Percentiles rank a stretch among this genome's conserved stretches.
Evolutionary conservation across 1,140 invertebrate genomes (phyloP).

Genomic region (Matsumurasca onukii): DNA sequence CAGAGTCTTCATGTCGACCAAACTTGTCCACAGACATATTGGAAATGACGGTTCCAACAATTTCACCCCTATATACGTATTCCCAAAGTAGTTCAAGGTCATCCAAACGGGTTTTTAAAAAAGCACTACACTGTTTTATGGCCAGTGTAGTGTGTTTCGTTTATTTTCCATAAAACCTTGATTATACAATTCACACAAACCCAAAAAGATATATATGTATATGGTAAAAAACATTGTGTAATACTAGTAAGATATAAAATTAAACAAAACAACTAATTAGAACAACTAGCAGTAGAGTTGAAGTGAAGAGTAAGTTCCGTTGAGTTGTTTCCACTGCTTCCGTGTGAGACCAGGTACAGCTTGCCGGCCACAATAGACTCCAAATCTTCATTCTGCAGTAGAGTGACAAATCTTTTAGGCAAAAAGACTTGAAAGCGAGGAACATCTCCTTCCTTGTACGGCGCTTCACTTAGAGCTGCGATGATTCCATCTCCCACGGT

Average conservation of each 20-base stretch:
- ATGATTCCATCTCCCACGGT: background rate
- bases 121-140: background rate
- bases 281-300: too few relatives aligned
- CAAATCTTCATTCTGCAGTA: constrained; percentile 6
- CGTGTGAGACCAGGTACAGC: background rate
- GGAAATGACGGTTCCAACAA: background rate
- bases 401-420: background rate
- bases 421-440: background rate
- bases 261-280: background rate
- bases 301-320: constrained; percentile 7
- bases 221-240: background rate
- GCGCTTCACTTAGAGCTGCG: background rate
- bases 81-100: background rate
- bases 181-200: background rate
- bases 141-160: background rate
- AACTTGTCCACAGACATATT: background rate
- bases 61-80: background rate
- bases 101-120: too few relatives aligned
- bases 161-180: background rate
- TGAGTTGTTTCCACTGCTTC: background rate
- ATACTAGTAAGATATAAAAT: background rate
- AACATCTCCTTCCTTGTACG: too few relatives aligned
- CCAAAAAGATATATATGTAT: background rate
- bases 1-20: background rate
- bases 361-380: background rate